Evolutionary conservation across 1,140 invertebrate genomes (phyloP).

Genomic region (Ditylenchus dipsaci): DNA sequence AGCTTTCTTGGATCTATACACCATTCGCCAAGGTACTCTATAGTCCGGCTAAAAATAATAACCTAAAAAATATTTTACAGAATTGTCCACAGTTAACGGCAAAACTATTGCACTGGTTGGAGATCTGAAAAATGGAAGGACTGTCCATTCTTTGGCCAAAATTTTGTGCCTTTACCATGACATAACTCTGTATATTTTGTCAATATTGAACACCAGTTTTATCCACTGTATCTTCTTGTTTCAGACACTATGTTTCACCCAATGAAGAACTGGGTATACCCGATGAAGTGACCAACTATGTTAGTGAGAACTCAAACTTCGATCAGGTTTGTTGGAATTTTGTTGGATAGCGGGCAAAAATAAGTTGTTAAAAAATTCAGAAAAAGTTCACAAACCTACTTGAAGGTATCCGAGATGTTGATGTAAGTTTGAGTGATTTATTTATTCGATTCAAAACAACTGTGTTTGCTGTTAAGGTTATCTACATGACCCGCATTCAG

Average conservation of each 20-base stretch:
- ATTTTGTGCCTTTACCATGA: constrained; percentile 64
- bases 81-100: constrained; percentile 95
- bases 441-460: too few species aligned
- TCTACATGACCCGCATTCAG: too few species aligned
- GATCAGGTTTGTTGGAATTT: constrained; percentile 17
- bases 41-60: background rate
- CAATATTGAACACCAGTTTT: too few species aligned
- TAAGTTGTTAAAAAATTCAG: constrained; percentile 57
- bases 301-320: constrained; percentile 68
- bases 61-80: constrained; percentile 56
- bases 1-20: constrained; percentile 91
- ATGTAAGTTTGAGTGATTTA: constrained; percentile 82
- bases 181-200: constrained; percentile 64
- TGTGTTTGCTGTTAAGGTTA: too few species aligned
- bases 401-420: constrained; percentile 80
- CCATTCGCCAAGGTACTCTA: constrained; percentile 73
- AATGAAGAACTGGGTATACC: constrained; percentile 78
- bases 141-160: constrained; percentile 89
- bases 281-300: constrained; percentile 73
- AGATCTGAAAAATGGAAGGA: constrained; percentile 92
- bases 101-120: constrained; percentile 78
- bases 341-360: background rate
- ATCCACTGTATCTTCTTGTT: too few species aligned
- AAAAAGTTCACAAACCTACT: constrained; percentile 70
- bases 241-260: constrained; percentile 81